Conservation (phyloP, 2,113 vertebrate genomes). For the human region GRCh38 chr5:176672001-176672500, state of each 20-base stretch:
- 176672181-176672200: not conserved
- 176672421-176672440: slow-evolving; percentile 82
- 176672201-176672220: not conserved
- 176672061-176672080: not conserved
- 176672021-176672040: not conserved
- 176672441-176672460: slow-evolving; percentile 94
- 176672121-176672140: not conserved
- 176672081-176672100: not conserved
- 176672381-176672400: not conserved
- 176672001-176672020: not conserved
- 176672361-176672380: slow-evolving; percentile 76
- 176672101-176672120: not conserved
- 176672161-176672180: not conserved
- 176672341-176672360: not conserved
- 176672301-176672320: not conserved
- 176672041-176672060: not conserved
- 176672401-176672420: slow-evolving; percentile 82
- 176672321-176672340: not conserved
- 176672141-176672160: fast-evolving
- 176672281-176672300: too few species aligned
- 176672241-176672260: too few species aligned
- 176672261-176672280: not conserved
- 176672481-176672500: slow-evolving; percentile 95
- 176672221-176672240: not conserved
- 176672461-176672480: slow-evolving; percentile 92